Percentiles rank a stretch among this genome's conserved stretches.
phyloP scores from a whole-genome alignment of 2,888 invertebrate genomes.

The Hybos culiciformis region DNA sequence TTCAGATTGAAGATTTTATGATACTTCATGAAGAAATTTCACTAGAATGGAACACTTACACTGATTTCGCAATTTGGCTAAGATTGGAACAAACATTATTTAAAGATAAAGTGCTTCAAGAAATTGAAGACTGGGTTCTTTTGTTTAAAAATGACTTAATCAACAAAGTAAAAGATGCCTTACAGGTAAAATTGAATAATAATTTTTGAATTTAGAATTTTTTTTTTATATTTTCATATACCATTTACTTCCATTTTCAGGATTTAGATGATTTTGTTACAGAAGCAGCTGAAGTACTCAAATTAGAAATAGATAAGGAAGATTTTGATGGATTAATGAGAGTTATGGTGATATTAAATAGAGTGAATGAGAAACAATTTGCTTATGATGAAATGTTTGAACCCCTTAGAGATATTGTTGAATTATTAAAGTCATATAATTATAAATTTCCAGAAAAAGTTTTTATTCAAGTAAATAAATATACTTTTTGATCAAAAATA shows the following conservation, averaged over 20 bases:
- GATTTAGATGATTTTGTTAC: slow-evolving; percentile 66
- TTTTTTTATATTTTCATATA: background rate
- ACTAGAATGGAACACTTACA: slow-evolving; percentile 44
- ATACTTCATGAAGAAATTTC: slow-evolving; percentile 62
- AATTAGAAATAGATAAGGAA: slow-evolving; percentile 60
- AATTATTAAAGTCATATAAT: slow-evolving; percentile 70
- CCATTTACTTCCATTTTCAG: slow-evolving; percentile 19
- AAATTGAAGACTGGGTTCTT: slow-evolving; percentile 77
- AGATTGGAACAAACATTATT: slow-evolving; percentile 63
- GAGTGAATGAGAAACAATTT: slow-evolving; percentile 62
- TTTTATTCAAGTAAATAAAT: slow-evolving; percentile 54
- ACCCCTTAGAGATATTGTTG: slow-evolving; percentile 72
- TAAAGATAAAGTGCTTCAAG: slow-evolving; percentile 68
- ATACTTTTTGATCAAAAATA: background rate
- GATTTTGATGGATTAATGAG: slow-evolving; percentile 73
- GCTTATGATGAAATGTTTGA: slow-evolving; percentile 82
- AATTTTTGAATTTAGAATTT: slow-evolving; percentile 1
- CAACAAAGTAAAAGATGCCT: slow-evolving; percentile 52
- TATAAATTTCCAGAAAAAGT: slow-evolving; percentile 73
- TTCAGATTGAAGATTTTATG: slow-evolving; percentile 68
- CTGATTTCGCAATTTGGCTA: slow-evolving; percentile 67
- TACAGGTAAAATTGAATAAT: too few relatives aligned
- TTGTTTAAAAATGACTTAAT: slow-evolving; percentile 76
- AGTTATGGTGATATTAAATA: slow-evolving; percentile 68
- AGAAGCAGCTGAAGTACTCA: slow-evolving; percentile 57